Percentiles rank a stretch among this genome's conserved stretches.
Evolutionary conservation across 2,888 invertebrate genomes (phyloP).

Genomic region (Rhamnusium bicolor): DNA sequence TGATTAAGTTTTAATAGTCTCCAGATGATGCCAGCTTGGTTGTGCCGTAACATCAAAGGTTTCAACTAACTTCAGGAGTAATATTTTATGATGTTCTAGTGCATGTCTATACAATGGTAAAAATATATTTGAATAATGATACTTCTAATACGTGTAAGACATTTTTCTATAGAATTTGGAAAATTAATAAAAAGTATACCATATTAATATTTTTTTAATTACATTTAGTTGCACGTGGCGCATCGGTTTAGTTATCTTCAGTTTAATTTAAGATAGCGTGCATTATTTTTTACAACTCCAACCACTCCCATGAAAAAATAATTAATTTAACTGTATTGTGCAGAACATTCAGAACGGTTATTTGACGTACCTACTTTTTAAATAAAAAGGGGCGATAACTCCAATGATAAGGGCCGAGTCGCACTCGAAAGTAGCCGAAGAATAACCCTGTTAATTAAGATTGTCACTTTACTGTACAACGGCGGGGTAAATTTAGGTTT

Average conservation of each 20-base stretch:
- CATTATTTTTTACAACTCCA: constrained; percentile 9
- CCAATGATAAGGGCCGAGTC: constrained; percentile 66
- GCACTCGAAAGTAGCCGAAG: constrained; percentile 66
- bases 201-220: no score
- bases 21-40: no score
- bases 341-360: constrained; percentile 1
- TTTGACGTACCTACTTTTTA: constrained; percentile 45
- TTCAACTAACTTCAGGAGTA: no score
- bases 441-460: constrained; percentile 72
- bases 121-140: no score
- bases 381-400: constrained; percentile 65
- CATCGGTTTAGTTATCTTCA: neutral
- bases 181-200: no score
- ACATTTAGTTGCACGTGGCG: neutral
- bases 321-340: constrained; percentile 20
- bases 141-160: no score
- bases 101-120: no score
- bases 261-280: neutral
- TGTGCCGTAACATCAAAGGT: no score
- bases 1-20: no score
- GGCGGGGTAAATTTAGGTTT: constrained; percentile 71
- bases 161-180: no score
- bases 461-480: constrained; percentile 71
- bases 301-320: constrained; percentile 15
- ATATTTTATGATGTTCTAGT: no score